phyloP scores from a whole-genome alignment of 2,888 invertebrate genomes.

The Xestia ashworthii region DNA sequence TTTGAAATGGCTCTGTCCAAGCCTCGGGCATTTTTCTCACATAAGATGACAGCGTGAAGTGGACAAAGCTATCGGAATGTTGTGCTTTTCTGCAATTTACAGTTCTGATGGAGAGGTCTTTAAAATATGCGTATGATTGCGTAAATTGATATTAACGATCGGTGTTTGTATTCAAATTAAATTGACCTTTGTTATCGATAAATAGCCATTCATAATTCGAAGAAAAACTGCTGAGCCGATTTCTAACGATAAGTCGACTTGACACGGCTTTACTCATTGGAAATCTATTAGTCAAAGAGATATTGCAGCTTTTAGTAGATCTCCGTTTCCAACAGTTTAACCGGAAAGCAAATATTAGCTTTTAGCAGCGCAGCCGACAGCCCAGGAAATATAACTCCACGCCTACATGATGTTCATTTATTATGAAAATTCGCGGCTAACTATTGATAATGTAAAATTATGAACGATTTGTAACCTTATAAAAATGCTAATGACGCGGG shows the following conservation, averaged over 20 bases:
- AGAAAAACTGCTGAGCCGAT: conserved; percentile 40
- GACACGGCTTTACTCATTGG: conserved; percentile 20
- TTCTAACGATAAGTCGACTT: conserved; percentile 45
- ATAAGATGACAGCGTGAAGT: conserved; percentile 8
- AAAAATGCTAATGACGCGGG: conserved; percentile 31
- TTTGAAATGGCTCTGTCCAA: conserved; percentile 38
- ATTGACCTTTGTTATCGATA: conserved; percentile 66
- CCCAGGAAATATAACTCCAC: neutral
- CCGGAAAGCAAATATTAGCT: conserved; percentile 34
- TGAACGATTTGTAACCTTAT: conserved; percentile 35
- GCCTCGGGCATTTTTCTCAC: conserved; percentile 39
- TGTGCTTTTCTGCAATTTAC: conserved; percentile 35
- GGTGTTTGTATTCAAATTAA: conserved; percentile 67
- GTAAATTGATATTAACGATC: conserved; percentile 42
- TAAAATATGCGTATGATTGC: conserved; percentile 44
- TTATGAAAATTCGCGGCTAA: conserved; percentile 15
- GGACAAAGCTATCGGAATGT: conserved; percentile 21
- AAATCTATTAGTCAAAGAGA: conserved; percentile 43
- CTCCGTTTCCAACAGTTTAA: conserved; percentile 10
- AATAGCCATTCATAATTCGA: conserved; percentile 22
- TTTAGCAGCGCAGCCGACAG: neutral
- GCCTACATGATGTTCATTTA: neutral
- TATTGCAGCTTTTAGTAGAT: conserved; percentile 30
- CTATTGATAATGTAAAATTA: conserved; percentile 16
- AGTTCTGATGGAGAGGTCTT: conserved; percentile 3